Evolutionary conservation across 2,888 invertebrate species (phyloP).

Genomic region (Euplexia lucipara): DNA sequence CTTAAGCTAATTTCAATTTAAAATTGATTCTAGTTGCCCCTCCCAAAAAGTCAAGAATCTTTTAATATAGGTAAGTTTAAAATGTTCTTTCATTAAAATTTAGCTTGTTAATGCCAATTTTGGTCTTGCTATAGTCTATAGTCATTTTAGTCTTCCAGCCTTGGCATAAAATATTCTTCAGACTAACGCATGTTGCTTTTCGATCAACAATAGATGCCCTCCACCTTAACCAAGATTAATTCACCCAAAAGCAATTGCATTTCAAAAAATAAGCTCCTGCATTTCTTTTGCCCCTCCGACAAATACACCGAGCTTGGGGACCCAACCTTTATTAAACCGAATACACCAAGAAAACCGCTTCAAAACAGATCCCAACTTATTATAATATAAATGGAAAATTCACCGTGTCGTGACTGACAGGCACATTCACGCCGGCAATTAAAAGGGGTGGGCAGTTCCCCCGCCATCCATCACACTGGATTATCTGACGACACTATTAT

Average conservation of each 20-base stretch:
- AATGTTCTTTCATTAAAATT: too few species aligned
- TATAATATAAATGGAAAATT: constrained; percentile 90
- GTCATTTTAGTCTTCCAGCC: not conserved
- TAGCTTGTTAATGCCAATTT: too few species aligned
- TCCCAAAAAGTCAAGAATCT: too few species aligned
- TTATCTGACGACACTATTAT: constrained; percentile 87
- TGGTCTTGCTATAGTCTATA: too few species aligned
- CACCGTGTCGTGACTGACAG: constrained; percentile 82
- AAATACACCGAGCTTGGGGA: constrained; percentile 51
- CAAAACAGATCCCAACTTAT: constrained; percentile 80
- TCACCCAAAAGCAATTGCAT: constrained; percentile 56
- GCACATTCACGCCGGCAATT: constrained; percentile 85
- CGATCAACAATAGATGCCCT: not conserved
- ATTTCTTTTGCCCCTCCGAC: constrained; percentile 56
- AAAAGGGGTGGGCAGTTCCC: constrained; percentile 85
- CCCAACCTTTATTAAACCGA: constrained; percentile 68
- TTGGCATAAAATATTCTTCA: not conserved
- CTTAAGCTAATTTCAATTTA: too few species aligned
- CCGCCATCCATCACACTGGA: constrained; percentile 87
- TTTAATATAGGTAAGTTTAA: too few species aligned
- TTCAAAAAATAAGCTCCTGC: constrained; percentile 53
- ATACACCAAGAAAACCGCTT: constrained; percentile 67
- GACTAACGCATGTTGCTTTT: not conserved
- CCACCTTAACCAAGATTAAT: constrained; percentile 21
- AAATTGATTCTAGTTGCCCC: too few species aligned